A percentile compares a stretch with the other conserved stretches of the same genome.
Evolutionary conservation across 2,113 vertebrate species (phyloP).

Genomic region (Columbina picui): DNA sequence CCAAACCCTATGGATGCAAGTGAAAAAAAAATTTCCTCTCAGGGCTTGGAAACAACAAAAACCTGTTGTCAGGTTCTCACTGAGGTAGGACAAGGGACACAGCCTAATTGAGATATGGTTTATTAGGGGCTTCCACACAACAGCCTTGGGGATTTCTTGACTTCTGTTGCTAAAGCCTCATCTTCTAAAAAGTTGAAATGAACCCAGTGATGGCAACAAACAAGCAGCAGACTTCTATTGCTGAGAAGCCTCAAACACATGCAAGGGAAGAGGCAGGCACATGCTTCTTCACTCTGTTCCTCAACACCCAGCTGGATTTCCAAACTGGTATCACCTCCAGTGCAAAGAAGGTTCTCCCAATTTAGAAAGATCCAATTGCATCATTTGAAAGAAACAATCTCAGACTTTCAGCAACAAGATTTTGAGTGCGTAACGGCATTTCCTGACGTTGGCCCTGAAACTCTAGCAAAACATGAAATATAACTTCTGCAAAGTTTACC

Average conservation of each 20-base stretch:
- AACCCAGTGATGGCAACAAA: neutral
- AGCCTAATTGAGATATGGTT: neutral
- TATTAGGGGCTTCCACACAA: neutral
- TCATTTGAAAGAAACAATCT: neutral
- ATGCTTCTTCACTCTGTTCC: neutral
- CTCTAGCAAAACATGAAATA: neutral
- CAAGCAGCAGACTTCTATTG: neutral
- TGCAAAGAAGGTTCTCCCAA: neutral
- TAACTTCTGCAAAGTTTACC: neutral
- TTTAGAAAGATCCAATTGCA: neutral
- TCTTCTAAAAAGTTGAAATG: neutral
- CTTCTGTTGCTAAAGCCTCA: neutral
- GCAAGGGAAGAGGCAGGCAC: neutral
- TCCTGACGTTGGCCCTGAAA: neutral
- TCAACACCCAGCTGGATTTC: neutral
- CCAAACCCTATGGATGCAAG: neutral
- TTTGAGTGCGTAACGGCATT: neutral
- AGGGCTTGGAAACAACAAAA: neutral
- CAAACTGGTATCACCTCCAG: neutral
- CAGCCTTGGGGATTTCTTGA: neutral
- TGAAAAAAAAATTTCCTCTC: neutral
- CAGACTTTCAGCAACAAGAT: neutral
- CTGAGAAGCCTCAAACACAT: neutral
- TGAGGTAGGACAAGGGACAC: neutral
- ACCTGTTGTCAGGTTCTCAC: neutral